Percentiles rank a stretch among this genome's conserved stretches.
Evolutionary conservation across 1,140 invertebrate genomes (phyloP).

Genomic region (Rhagoletis zephyria): DNA sequence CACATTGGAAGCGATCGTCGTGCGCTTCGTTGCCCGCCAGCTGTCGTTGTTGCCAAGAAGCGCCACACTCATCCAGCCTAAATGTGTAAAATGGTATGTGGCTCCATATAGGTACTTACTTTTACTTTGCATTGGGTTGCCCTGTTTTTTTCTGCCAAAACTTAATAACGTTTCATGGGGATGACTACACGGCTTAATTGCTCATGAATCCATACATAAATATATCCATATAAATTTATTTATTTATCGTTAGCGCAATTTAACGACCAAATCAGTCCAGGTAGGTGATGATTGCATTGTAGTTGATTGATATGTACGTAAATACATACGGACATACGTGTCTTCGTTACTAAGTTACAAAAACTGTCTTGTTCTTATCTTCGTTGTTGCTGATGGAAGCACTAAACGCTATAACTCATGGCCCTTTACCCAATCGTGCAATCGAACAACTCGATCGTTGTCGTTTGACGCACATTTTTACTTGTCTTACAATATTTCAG

Average conservation of each 20-base stretch:
- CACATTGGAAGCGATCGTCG: neutral
- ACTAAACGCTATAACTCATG: neutral
- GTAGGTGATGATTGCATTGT: neutral
- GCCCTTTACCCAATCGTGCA: slow-evolving; percentile 16
- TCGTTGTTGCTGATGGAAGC: neutral
- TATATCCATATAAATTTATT: neutral
- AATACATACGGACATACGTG: neutral
- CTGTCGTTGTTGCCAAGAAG: no score
- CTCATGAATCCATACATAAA: no score
- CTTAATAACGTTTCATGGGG: no score
- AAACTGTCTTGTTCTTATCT: neutral
- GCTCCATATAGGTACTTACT: no score
- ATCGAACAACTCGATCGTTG: neutral
- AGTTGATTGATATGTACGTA: neutral
- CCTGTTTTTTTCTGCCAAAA: no score
- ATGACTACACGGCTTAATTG: no score
- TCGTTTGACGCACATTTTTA: neutral
- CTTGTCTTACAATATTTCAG: neutral
- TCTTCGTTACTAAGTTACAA: neutral
- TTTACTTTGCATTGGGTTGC: no score
- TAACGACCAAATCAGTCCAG: neutral
- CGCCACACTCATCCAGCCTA: neutral
- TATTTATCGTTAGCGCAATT: neutral
- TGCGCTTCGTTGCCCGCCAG: no score
- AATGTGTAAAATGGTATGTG: no score